These are phyloP conservation scores for Kryphioiulus occultus DNA, from an alignment of 2,888 invertebrate species.

Conservation along the genomic window DNA sequence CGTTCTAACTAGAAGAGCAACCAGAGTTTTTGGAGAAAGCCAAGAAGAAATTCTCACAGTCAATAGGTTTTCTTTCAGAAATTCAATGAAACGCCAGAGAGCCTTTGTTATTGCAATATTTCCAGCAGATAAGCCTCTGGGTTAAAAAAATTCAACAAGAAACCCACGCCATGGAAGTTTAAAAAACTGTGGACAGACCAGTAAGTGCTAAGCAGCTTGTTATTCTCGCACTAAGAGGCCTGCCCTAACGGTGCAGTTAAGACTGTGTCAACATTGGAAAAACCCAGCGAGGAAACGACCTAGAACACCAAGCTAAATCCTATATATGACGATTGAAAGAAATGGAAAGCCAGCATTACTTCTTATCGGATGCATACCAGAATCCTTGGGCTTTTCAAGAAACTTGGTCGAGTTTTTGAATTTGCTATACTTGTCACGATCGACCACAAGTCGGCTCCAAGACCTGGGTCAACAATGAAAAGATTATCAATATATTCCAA, in stretches of 20 bases:
- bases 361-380: not conserved
- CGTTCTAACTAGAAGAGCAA: not conserved
- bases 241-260: not conserved
- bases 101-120: slow-evolving; percentile 21
- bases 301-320: too few species aligned
- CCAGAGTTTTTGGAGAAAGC: not conserved
- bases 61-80: not conserved
- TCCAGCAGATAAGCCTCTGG: not conserved
- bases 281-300: not conserved
- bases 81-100: not conserved
- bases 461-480: not conserved
- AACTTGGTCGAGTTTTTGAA: not conserved
- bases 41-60: not conserved
- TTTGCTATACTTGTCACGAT: not conserved
- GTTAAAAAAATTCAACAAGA: not conserved
- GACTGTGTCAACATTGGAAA: not conserved
- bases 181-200: not conserved
- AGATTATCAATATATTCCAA: not conserved
- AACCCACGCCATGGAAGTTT: not conserved
- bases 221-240: slow-evolving; percentile 18
- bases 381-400: not conserved
- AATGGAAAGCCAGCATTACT: not conserved
- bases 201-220: not conserved
- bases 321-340: too few species aligned
- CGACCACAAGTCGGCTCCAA: not conserved